phyloP scores from a whole-genome alignment of 2,113 vertebrate species.

The Columba livia region DNA sequence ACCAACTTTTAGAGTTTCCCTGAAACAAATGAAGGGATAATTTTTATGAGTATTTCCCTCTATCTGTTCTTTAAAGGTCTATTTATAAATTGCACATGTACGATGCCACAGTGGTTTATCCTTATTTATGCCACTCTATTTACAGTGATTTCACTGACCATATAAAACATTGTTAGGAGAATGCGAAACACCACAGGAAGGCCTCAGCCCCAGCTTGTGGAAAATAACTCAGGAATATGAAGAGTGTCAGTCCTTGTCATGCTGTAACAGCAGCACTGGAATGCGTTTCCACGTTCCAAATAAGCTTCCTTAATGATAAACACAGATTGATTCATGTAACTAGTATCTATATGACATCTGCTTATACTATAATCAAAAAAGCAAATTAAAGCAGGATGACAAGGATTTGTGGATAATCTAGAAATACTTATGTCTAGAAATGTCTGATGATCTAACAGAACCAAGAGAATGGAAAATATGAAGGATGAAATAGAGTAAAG shows the following conservation, averaged over 20 bases:
- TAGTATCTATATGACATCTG: background rate
- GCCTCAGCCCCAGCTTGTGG: background rate
- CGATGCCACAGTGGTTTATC: background rate
- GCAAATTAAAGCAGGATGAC: background rate
- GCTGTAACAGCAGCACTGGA: background rate
- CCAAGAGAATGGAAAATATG: background rate
- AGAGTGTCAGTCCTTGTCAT: background rate
- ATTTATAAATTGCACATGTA: background rate
- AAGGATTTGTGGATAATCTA: background rate
- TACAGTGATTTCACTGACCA: background rate
- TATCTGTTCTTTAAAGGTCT: background rate
- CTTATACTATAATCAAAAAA: background rate
- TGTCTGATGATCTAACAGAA: background rate
- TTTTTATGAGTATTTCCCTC: background rate
- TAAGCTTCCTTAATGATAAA: background rate
- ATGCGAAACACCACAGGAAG: background rate
- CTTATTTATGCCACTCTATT: background rate
- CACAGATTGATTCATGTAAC: background rate
- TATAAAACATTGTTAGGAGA: background rate
- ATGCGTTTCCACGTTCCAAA: background rate
- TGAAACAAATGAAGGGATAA: background rate
- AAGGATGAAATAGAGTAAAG: background rate
- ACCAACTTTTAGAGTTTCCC: background rate
- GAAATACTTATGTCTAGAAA: background rate
- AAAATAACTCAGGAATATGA: background rate